These are phyloP conservation scores for Todiramphus saurophagus DNA, from an alignment of 2,113 vertebrate genomes.

Conservation along the genomic window DNA sequence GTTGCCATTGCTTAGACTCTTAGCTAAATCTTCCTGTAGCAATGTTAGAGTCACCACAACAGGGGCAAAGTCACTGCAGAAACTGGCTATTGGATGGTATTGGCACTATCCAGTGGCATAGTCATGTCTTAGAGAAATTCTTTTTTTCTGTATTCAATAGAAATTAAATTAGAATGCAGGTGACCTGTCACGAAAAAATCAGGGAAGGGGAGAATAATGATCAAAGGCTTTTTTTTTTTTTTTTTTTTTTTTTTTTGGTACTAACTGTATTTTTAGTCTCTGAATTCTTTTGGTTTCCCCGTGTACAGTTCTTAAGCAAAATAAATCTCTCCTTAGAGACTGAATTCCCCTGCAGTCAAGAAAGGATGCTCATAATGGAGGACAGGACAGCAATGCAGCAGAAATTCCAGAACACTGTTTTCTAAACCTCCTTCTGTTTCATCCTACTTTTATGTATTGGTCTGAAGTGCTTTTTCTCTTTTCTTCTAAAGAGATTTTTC, in stretches of 20 bases:
- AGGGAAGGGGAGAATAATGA: neutral
- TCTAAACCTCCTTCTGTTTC: neutral
- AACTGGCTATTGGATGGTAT: neutral
- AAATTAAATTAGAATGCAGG: neutral
- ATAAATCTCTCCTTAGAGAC: neutral
- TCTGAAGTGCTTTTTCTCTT: neutral
- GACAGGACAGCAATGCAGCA: neutral
- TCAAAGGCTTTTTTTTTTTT: neutral
- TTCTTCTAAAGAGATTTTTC: neutral
- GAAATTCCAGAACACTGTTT: neutral
- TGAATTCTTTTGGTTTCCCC: neutral
- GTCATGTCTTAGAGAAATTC: neutral
- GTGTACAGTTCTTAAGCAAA: neutral
- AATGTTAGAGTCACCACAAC: neutral
- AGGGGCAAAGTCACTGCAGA: neutral
- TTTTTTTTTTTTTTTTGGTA: neutral
- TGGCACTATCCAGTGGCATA: neutral
- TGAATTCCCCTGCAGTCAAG: neutral
- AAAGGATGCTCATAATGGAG: neutral
- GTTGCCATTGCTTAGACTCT: neutral
- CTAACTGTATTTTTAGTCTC: neutral
- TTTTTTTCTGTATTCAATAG: neutral
- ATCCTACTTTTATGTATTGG: neutral
- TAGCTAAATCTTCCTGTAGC: neutral
- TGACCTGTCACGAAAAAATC: neutral